A percentile compares a stretch with the other conserved stretches of the same genome.
These are phyloP conservation scores for Fistularia tabacaria DNA, from an alignment of 2,797 vertebrate species.

Conservation along the genomic window DNA sequence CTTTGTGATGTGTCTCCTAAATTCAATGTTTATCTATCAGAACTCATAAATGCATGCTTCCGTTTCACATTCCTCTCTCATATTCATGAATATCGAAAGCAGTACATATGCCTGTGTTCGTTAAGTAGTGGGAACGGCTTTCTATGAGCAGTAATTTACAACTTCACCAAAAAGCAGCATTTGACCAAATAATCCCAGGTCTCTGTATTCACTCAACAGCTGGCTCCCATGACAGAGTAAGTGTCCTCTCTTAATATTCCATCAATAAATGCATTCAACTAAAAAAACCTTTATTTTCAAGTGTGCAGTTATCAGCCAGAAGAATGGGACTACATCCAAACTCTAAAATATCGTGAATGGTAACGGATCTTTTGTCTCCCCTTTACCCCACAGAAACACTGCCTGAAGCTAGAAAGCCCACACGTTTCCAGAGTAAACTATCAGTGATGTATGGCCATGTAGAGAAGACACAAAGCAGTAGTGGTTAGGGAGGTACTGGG, in stretches of 20 bases:
- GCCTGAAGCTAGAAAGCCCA: constrained; percentile 1
- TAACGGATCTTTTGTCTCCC: constrained; percentile 2
- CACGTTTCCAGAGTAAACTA: constrained; percentile 12
- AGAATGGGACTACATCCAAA: constrained; percentile 5
- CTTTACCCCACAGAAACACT: neutral
- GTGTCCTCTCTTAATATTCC: constrained; percentile 34
- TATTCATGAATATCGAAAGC: constrained; percentile 19
- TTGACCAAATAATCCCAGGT: constrained; percentile 27
- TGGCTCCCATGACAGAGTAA: constrained; percentile 63
- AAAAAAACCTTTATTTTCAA: no score
- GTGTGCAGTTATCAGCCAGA: no score
- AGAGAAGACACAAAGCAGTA: neutral
- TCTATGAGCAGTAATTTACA: constrained; percentile 31
- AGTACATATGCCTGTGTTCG: constrained; percentile 18
- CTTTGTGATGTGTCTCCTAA: constrained; percentile 19
- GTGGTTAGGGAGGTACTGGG: neutral
- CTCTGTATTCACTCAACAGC: constrained; percentile 48
- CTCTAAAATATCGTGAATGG: constrained; percentile 11
- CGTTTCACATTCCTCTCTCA: constrained; percentile 11
- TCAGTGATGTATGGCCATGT: constrained; percentile 4
- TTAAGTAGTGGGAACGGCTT: constrained; percentile 22
- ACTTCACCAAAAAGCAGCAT: constrained; percentile 20
- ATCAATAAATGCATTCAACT: neutral
- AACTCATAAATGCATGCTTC: no score
- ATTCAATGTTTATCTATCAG: neutral